Conservation (phyloP, 2,113 vertebrate genomes). For the mouse (Mus musculus) region DNA sequence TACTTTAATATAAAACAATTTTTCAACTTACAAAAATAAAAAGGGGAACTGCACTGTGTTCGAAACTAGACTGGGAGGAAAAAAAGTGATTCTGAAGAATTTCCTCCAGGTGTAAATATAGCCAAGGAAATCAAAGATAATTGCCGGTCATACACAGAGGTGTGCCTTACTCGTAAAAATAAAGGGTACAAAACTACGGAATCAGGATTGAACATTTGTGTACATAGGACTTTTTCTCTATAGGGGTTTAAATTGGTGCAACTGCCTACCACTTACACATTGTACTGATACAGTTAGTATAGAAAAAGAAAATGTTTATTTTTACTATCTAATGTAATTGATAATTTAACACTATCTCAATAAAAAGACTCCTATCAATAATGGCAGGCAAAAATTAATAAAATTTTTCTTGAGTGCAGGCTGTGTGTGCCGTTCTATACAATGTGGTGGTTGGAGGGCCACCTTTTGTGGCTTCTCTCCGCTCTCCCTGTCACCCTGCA, state of each 20-base stretch:
- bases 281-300: background rate
- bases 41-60: conserved; percentile 66
- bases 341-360: background rate
- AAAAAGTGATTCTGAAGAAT: conserved; percentile 75
- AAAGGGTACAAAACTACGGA: background rate
- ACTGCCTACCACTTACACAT: background rate
- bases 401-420: background rate
- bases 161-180: conserved; percentile 42
- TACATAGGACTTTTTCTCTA: background rate
- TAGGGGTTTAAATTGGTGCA: background rate
- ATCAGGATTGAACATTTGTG: background rate
- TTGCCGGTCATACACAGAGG: background rate
- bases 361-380: conserved; percentile 37
- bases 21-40: conserved; percentile 74
- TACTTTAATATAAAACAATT: conserved; percentile 64
- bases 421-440: no score
- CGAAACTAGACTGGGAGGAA: conserved; percentile 47
- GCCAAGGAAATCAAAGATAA: conserved; percentile 62
- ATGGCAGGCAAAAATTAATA: conserved; percentile 8
- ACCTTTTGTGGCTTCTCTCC: no score
- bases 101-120: conserved; percentile 69
- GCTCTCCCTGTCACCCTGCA: background rate
- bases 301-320: background rate
- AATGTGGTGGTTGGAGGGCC: background rate
- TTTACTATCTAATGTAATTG: conserved; percentile 7